These are phyloP conservation scores for Echiichthys vipera DNA, from an alignment of 2,797 vertebrate species.

Conservation along the genomic window DNA sequence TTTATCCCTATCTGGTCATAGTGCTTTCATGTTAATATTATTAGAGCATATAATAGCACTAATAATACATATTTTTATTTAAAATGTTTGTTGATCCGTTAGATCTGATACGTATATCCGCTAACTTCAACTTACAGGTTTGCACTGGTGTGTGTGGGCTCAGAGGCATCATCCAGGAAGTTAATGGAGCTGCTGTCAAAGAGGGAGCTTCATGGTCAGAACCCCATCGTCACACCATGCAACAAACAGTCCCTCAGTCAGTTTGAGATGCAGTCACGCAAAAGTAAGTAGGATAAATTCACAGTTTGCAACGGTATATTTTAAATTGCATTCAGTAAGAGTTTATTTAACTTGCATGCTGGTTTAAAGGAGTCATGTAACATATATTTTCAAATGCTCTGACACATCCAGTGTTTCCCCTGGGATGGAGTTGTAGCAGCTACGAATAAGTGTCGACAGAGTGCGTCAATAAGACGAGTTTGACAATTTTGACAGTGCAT, in stretches of 20 bases:
- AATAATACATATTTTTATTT: no score
- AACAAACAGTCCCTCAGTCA: slow-evolving; percentile 99
- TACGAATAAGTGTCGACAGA: no score
- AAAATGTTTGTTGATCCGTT: neutral
- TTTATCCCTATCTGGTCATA: neutral
- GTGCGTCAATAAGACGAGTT: no score
- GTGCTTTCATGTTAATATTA: neutral
- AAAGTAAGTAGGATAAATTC: slow-evolving; percentile 87
- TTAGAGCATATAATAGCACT: no score
- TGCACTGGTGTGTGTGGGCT: slow-evolving; percentile 97
- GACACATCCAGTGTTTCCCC: no score
- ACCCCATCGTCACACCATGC: slow-evolving; percentile 97
- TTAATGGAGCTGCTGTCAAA: slow-evolving; percentile 97
- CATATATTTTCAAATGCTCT: neutral
- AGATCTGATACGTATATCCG: neutral
- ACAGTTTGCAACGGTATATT: neutral
- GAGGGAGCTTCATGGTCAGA: slow-evolving; percentile 97
- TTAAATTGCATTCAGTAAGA: neutral
- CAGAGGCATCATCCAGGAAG: slow-evolving; percentile 96
- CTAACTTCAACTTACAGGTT: slow-evolving; percentile 83
- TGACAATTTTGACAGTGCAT: no score
- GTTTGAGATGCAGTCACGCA: slow-evolving; percentile 99
- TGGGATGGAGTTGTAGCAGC: no score
- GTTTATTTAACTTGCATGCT: no score
- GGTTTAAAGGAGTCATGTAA: neutral